Percentiles rank a stretch among this genome's conserved stretches.
These are phyloP conservation scores for Ceriagrion tenellum DNA, from an alignment of 2,888 invertebrate genomes.

Conservation along the genomic window DNA sequence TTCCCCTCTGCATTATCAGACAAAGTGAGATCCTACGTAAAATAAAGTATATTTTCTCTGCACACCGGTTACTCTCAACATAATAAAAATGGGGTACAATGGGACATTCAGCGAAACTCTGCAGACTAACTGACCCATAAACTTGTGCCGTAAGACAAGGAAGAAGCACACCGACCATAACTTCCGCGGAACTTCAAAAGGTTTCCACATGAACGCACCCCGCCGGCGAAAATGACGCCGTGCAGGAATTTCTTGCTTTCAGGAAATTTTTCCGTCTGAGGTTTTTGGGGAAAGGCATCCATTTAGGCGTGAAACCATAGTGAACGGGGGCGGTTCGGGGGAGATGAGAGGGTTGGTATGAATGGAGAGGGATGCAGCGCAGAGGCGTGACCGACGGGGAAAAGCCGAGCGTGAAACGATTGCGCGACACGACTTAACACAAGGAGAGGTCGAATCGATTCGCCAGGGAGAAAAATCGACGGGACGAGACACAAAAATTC, in stretches of 20 bases:
- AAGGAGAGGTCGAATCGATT: background rate
- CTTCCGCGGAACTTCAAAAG: background rate
- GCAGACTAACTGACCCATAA: too few relatives aligned
- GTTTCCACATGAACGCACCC: background rate
- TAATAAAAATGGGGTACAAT: too few relatives aligned
- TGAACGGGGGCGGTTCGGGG: background rate
- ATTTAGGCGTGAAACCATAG: background rate
- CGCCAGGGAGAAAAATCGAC: background rate
- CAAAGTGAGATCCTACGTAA: too few relatives aligned
- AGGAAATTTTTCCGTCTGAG: background rate
- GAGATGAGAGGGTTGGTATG: background rate
- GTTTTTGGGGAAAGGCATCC: background rate
- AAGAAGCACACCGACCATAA: background rate
- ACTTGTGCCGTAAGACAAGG: too few relatives aligned
- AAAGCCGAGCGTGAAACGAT: background rate
- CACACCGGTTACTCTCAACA: too few relatives aligned
- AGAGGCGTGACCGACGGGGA: background rate
- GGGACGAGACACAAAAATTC: background rate
- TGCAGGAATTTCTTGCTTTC: background rate
- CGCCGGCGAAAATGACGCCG: background rate
- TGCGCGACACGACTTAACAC: background rate
- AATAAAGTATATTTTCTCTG: too few relatives aligned
- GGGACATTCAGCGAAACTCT: too few relatives aligned
- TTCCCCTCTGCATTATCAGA: too few relatives aligned
- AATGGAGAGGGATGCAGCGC: background rate